Conservation (phyloP, 2,888 invertebrate genomes). For the Molorchus minor region DNA sequence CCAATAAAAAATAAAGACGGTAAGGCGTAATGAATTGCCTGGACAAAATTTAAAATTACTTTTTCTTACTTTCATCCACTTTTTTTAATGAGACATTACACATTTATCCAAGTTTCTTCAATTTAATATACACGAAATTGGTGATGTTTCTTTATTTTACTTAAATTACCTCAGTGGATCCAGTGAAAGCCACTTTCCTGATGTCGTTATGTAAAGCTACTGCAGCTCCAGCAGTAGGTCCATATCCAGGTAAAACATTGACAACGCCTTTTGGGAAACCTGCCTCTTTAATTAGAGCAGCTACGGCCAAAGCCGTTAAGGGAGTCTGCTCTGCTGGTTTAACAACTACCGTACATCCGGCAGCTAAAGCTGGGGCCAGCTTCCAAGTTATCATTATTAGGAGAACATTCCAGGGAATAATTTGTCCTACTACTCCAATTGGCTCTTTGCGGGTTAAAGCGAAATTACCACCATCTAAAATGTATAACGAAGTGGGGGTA, state of each 20-base stretch:
- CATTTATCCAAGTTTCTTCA: too few species aligned
- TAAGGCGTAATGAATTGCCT: too few species aligned
- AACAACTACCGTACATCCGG: slow-evolving; percentile 79
- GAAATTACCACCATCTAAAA: slow-evolving; percentile 68
- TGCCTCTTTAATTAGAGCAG: slow-evolving; percentile 77
- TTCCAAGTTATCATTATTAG: slow-evolving; percentile 86
- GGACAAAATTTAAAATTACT: too few species aligned
- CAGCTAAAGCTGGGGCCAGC: slow-evolving; percentile 71
- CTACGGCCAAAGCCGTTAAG: slow-evolving; percentile 78
- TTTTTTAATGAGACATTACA: too few species aligned
- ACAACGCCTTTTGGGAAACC: slow-evolving; percentile 84
- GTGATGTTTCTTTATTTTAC: too few species aligned
- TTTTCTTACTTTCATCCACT: too few species aligned
- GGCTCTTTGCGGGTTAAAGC: slow-evolving; percentile 77
- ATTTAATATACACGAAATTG: too few species aligned
- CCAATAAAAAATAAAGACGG: too few species aligned
- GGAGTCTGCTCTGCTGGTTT: slow-evolving; percentile 91
- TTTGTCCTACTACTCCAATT: slow-evolving; percentile 81
- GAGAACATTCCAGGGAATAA: slow-evolving; percentile 87
- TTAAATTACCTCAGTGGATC: slow-evolving; percentile 73
- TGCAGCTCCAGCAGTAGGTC: slow-evolving; percentile 78
- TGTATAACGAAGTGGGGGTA: not conserved
- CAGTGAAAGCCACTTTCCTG: slow-evolving; percentile 83
- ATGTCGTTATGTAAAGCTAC: slow-evolving; percentile 74
- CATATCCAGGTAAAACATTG: slow-evolving; percentile 80